These are phyloP conservation scores for Cryptotis parvus DNA, from an alignment of 2,113 vertebrate genomes.

Conservation along the genomic window DNA sequence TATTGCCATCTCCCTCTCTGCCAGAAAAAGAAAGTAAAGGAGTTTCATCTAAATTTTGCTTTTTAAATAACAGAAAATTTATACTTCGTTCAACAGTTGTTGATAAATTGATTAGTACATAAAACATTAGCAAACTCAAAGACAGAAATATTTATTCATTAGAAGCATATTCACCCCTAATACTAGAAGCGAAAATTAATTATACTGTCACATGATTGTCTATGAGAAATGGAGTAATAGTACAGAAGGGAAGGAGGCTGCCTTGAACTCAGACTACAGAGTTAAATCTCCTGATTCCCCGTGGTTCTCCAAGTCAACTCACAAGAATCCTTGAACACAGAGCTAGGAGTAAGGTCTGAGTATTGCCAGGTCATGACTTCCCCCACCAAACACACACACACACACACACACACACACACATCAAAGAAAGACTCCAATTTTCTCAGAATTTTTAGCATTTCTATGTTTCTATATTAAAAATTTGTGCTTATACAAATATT, in stretches of 20 bases:
- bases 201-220: not conserved
- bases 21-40: not conserved
- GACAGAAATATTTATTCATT: not conserved
- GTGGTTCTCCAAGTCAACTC: no score
- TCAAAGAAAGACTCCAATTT: not conserved
- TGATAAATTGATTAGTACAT: not conserved
- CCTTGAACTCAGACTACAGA: no score
- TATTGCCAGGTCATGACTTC: no score
- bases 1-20: no score
- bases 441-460: not conserved
- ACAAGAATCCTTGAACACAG: no score
- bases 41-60: not conserved
- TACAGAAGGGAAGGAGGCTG: no score
- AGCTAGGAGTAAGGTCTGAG: no score
- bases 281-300: no score
- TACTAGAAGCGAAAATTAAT: not conserved
- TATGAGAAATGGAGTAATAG: not conserved
- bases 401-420: no score
- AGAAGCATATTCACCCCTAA: not conserved
- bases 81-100: not conserved
- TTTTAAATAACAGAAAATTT: conserved; percentile 37
- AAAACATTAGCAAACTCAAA: not conserved
- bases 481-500: not conserved
- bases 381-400: no score
- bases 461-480: not conserved